Base-by-base conservation (phyloP, 2,113 vertebrate species). In the Chaetura pelagica region DNA sequence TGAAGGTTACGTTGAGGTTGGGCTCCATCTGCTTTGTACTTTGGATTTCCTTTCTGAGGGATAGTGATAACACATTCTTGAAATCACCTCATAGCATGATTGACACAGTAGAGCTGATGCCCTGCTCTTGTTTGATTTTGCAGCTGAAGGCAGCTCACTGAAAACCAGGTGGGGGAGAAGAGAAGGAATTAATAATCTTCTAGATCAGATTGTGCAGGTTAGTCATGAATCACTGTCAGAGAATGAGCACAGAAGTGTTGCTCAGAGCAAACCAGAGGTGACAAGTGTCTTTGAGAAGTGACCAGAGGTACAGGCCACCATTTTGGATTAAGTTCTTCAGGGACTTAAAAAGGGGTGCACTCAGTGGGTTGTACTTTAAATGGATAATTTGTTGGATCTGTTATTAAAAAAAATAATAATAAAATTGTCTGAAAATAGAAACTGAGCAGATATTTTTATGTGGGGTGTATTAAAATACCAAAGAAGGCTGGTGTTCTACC, bases 221-320 rank as follows among this genome's bases (percentile, higher is more conserved):
- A 90, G 93, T 92, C 91, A 86, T 94, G 90, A 92, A 94, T 95
- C 91, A 81, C 83, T 89, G 84, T 89, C 91, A 93, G 46, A 75
- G 38, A 58, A 59, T 10, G 9, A 92, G 57, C 12, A 35, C 5
- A 8, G 42, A 80, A 84, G 51, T 69, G 24, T 51, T 83, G n/a
- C 67, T 92, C 55, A 79, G 64, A 92, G 86, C 10, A 48, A 94
- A 67, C 63, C 26, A 23, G 29, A 30, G 83, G 46, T 55, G 35
- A 20, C 67, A 55, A 67, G 16, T 80, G 27, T 77, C 83, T 90
- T 93, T 95, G 67, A 80, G 51, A 88, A 88, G 38, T 71, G 88
- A 71, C 68, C 48, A 72, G 85, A 91, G 71, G 57, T 90, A 76
- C 1, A 73, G 30, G 46, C 35, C 42, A 46, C 58, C 10, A 1